phyloP scores from a whole-genome alignment of 2,113 vertebrate species.

The Chunga burmeisteri region DNA sequence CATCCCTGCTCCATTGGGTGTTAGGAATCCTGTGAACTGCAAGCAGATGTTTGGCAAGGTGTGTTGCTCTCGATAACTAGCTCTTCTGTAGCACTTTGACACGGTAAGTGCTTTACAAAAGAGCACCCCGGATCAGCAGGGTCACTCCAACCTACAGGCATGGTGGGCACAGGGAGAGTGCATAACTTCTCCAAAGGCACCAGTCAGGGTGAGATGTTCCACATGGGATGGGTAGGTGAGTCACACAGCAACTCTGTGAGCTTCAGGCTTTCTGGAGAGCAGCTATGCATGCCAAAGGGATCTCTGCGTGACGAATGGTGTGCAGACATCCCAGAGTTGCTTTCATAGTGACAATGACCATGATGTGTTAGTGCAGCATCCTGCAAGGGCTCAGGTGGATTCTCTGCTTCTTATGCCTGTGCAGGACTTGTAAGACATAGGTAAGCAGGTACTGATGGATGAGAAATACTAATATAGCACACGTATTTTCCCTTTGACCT shows the following conservation, averaged over 20 bases:
- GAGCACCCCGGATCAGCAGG: background rate
- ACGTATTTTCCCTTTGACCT: background rate
- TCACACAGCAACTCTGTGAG: background rate
- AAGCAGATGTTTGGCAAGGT: background rate
- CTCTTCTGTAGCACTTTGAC: background rate
- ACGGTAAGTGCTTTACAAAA: background rate
- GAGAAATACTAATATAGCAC: background rate
- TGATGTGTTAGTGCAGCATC: background rate
- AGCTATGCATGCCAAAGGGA: background rate
- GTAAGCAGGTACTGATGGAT: background rate
- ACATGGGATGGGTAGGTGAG: background rate
- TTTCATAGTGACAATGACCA: background rate
- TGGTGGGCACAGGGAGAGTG: fast-evolving
- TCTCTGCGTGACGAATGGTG: background rate
- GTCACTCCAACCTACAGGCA: background rate
- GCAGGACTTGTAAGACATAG: background rate
- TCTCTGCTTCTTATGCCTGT: background rate
- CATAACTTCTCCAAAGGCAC: background rate
- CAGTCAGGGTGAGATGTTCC: background rate
- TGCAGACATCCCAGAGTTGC: background rate
- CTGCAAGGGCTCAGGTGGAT: background rate
- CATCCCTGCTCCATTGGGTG: background rate
- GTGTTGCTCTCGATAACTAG: background rate
- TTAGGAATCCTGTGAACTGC: background rate
- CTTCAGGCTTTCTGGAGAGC: background rate